phyloP scores from a whole-genome alignment of 2,888 invertebrate genomes.

The Folsomia manolachei region DNA sequence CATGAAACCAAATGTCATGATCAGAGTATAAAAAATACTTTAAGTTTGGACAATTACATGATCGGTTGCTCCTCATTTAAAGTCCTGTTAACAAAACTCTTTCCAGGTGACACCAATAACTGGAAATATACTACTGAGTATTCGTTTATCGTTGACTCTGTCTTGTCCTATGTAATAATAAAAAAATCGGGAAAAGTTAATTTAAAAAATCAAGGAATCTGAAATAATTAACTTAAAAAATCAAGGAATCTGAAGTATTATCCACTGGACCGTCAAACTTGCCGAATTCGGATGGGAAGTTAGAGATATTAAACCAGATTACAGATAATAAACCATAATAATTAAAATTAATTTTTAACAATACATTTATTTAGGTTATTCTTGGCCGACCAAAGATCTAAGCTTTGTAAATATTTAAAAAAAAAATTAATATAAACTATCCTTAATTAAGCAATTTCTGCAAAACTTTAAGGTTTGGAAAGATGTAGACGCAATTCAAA shows the following conservation, averaged over 20 bases:
- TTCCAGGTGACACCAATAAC: slow-evolving; percentile 10
- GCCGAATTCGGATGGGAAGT: slow-evolving; percentile 21
- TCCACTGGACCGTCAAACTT: slow-evolving; percentile 33
- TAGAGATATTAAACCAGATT: slow-evolving; percentile 8
- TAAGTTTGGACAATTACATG: no score
- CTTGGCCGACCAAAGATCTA: background rate
- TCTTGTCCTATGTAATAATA: slow-evolving; percentile 34
- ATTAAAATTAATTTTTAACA: background rate
- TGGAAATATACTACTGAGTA: slow-evolving; percentile 22
- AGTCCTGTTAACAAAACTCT: background rate
- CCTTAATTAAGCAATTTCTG: no score
- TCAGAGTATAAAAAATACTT: background rate
- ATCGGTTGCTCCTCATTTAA: background rate
- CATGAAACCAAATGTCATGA: slow-evolving; percentile 19
- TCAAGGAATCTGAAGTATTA: slow-evolving; percentile 26
- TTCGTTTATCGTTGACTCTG: slow-evolving; percentile 21
- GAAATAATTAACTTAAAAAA: no score
- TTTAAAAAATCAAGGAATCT: no score
- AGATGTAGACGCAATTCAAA: background rate
- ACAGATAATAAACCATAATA: background rate
- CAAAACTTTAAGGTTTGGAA: no score
- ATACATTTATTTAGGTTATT: background rate
- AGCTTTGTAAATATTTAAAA: no score
- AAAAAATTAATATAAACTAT: no score
- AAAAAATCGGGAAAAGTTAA: no score